phyloP scores from a whole-genome alignment of 2,888 invertebrate genomes.

The Pyralis farinalis region DNA sequence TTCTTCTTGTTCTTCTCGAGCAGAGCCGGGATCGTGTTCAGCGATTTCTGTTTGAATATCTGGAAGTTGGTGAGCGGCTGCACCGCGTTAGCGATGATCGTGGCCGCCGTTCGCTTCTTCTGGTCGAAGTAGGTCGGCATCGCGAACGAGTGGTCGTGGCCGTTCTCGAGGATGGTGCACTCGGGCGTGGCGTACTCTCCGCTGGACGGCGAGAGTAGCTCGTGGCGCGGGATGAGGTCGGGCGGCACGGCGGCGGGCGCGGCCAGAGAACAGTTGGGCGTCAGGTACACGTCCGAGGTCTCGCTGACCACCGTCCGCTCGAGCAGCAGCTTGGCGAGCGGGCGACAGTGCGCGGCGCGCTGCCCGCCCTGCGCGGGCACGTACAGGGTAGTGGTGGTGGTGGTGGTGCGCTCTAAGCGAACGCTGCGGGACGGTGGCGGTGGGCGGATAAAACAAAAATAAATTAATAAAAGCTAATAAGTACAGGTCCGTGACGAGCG shows the following conservation, averaged over 20 bases:
- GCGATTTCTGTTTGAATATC: conserved; percentile 70
- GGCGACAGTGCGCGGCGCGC: no score
- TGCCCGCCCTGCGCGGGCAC: conserved; percentile 35
- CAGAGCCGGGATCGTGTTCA: conserved; percentile 67
- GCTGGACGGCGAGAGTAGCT: conserved; percentile 38
- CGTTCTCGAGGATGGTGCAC: conserved; percentile 31
- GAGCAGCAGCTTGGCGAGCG: conserved; percentile 50
- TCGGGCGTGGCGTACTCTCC: conserved; percentile 59
- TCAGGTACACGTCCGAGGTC: conserved; percentile 51
- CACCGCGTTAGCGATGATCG: conserved; percentile 47
- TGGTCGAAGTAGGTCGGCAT: conserved; percentile 74
- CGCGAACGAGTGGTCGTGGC: conserved; percentile 52
- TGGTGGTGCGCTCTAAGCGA: conserved; percentile 47
- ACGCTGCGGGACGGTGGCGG: conserved; percentile 31
- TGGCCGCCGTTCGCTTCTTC: conserved; percentile 51
- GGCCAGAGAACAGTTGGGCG: conserved; percentile 54
- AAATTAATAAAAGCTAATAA: conserved; percentile 31
- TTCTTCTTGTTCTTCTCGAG: conserved; percentile 48
- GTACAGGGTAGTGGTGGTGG: conserved; percentile 40
- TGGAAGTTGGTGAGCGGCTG: conserved; percentile 69
- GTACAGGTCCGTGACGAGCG: conserved; percentile 21
- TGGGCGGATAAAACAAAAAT: conserved; percentile 19
- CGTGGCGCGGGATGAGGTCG: conserved; percentile 56
- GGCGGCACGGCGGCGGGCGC: conserved; percentile 54
- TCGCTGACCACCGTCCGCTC: conserved; percentile 44